Conservation (phyloP, 1,140 invertebrate genomes). For the Drosophila rufa region DNA sequence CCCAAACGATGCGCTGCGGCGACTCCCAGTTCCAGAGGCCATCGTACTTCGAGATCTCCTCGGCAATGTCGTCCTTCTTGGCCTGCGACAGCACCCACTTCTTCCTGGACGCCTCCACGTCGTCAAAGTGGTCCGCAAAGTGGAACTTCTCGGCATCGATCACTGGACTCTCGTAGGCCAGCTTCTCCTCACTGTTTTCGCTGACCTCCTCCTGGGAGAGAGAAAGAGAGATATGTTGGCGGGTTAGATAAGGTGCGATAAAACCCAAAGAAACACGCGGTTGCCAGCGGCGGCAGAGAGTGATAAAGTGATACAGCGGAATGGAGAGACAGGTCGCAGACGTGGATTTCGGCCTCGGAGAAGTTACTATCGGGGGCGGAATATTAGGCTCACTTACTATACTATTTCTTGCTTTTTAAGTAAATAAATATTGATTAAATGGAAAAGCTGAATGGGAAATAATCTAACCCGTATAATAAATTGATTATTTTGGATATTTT, state of each 20-base stretch:
- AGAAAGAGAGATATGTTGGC: constrained; percentile 18
- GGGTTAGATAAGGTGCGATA: constrained; percentile 51
- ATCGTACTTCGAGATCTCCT: constrained; percentile 97
- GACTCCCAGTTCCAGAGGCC: constrained; percentile 93
- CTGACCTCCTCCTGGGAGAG: constrained; percentile 55
- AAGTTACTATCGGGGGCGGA: background rate
- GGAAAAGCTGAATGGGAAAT: too few species aligned
- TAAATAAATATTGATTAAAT: background rate
- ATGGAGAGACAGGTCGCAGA: background rate
- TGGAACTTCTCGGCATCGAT: constrained; percentile 88
- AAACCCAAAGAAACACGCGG: constrained; percentile 55
- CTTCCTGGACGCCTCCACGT: constrained; percentile 90
- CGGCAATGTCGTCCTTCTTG: constrained; percentile 96
- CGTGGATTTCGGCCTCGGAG: constrained; percentile 12
- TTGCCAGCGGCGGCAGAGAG: constrained; percentile 26
- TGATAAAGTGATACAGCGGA: constrained; percentile 9
- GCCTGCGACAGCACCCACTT: constrained; percentile 96
- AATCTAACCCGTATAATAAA: too few species aligned
- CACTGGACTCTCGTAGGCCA: constrained; percentile 87
- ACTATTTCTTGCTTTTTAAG: background rate
- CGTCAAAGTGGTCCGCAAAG: constrained; percentile 96
- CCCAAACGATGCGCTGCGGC: constrained; percentile 90
- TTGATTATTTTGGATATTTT: too few species aligned
- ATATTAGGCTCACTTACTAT: background rate
- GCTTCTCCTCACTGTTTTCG: constrained; percentile 54